phyloP scores from a whole-genome alignment of 1,140 invertebrate genomes.

The Ceratosolen solmsi region DNA sequence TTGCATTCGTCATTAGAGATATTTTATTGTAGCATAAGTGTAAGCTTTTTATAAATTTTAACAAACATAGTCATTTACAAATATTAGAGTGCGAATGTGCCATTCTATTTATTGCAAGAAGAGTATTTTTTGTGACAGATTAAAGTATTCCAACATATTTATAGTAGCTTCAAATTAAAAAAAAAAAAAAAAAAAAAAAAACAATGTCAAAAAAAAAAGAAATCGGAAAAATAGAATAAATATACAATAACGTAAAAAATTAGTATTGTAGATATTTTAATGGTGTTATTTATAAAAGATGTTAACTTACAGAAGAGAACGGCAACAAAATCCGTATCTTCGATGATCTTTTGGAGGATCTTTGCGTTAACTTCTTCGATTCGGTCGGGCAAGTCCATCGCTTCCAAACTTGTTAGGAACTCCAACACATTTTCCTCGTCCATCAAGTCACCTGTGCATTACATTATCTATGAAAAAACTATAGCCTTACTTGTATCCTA shows the following conservation, averaged over 20 bases:
- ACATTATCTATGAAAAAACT: constrained; percentile 1
- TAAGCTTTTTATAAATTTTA: constrained; percentile 24
- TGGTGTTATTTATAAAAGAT: background rate
- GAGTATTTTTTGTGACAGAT: background rate
- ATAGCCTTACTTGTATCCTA: background rate
- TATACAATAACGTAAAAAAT: background rate
- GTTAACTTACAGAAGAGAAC: constrained; percentile 93
- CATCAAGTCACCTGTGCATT: constrained; percentile 90
- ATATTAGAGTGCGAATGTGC: constrained; percentile 24
- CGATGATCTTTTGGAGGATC: constrained; percentile 92
- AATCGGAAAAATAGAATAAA: background rate
- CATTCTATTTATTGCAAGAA: constrained; percentile 11
- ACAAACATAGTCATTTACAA: constrained; percentile 33
- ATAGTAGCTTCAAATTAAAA: background rate
- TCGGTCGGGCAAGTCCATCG: constrained; percentile 94
- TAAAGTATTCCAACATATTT: background rate
- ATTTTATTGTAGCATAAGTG: constrained; percentile 15
- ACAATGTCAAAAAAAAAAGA: too few relatives aligned
- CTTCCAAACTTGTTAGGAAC: constrained; percentile 93
- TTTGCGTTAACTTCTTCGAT: constrained; percentile 96
- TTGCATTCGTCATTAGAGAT: background rate
- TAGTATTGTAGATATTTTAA: too few relatives aligned
- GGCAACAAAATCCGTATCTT: constrained; percentile 93
- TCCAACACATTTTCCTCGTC: constrained; percentile 94
- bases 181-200: background rate